Percentiles rank a stretch among this genome's conserved stretches.
These are phyloP conservation scores for Heterochromis multidens DNA, from an alignment of 2,113 vertebrate species.

Conservation along the genomic window DNA sequence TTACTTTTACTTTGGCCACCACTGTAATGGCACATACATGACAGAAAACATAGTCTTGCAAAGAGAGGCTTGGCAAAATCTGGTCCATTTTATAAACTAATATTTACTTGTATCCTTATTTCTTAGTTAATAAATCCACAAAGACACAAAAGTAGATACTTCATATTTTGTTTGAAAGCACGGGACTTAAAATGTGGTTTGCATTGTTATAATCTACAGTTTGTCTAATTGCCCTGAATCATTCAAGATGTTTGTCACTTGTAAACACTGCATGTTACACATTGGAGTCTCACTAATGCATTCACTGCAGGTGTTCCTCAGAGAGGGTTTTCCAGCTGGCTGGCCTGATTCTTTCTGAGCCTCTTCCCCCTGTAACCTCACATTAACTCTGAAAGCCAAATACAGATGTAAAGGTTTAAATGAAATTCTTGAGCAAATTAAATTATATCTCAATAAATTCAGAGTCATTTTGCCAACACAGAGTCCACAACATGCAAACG, in stretches of 20 bases:
- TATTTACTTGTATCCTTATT: not conserved
- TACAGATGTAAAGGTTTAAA: accelerated
- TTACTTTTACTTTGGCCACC: not conserved
- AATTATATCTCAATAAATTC: not conserved
- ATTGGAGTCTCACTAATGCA: not conserved
- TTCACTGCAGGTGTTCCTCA: constrained; percentile 23
- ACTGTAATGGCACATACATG: not conserved
- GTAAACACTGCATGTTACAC: not conserved
- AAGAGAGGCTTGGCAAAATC: not conserved
- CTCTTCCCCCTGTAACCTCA: not conserved
- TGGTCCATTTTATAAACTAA: not conserved
- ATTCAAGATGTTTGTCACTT: not conserved
- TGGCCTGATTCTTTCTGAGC: constrained; percentile 34
- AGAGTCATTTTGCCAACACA: not conserved
- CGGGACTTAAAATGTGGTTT: not conserved
- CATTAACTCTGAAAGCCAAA: not conserved
- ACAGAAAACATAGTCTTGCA: not conserved
- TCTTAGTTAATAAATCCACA: not conserved
- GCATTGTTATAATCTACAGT: not conserved
- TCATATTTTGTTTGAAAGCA: not conserved
- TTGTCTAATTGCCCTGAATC: not conserved
- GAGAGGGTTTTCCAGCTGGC: constrained; percentile 38
- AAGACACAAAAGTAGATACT: not conserved
- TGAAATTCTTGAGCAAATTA: not conserved
- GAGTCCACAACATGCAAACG: not conserved